Conservation (phyloP, 1,140 invertebrate genomes). For the Potamilus streckersoni region DNA sequence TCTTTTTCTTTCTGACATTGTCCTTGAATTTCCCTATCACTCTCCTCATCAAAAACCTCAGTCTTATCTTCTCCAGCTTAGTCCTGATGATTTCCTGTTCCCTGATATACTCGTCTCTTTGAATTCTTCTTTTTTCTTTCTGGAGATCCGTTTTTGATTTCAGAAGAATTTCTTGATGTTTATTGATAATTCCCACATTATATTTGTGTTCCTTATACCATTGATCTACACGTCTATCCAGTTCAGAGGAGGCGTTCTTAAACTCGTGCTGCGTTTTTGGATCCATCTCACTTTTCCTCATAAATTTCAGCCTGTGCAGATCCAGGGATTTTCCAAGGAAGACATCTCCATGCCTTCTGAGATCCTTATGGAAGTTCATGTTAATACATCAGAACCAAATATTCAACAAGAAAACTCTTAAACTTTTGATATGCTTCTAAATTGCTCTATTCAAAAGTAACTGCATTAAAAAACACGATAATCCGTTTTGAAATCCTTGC, state of each 20-base stretch:
- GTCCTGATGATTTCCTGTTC: constrained; percentile 12
- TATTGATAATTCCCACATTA: constrained; percentile 19
- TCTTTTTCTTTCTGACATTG: constrained; percentile 9
- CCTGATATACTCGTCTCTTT: constrained; percentile 18
- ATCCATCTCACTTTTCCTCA: constrained; percentile 26
- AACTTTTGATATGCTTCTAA: too few species aligned
- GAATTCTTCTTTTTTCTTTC: constrained; percentile 14
- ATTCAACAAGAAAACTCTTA: too few species aligned
- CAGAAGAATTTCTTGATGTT: constrained; percentile 22
- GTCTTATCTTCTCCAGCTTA: constrained; percentile 15
- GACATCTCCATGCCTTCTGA: too few species aligned
- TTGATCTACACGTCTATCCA: constrained; percentile 23
- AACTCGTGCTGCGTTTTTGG: constrained; percentile 16
- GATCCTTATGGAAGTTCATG: too few species aligned
- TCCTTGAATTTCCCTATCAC: constrained; percentile 24
- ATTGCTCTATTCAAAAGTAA: too few species aligned
- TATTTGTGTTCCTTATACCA: constrained; percentile 31
- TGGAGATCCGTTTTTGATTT: constrained; percentile 15
- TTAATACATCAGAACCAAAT: too few species aligned
- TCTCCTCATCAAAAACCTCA: constrained; percentile 20
- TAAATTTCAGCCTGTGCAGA: constrained; percentile 17
- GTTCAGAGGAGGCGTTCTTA: constrained; percentile 12
- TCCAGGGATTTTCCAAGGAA: constrained; percentile 14
- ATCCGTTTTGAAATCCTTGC: too few species aligned
- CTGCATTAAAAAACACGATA: too few species aligned